These are phyloP conservation scores for Syritta pipiens DNA, from an alignment of 2,888 invertebrate species.

Conservation along the genomic window DNA sequence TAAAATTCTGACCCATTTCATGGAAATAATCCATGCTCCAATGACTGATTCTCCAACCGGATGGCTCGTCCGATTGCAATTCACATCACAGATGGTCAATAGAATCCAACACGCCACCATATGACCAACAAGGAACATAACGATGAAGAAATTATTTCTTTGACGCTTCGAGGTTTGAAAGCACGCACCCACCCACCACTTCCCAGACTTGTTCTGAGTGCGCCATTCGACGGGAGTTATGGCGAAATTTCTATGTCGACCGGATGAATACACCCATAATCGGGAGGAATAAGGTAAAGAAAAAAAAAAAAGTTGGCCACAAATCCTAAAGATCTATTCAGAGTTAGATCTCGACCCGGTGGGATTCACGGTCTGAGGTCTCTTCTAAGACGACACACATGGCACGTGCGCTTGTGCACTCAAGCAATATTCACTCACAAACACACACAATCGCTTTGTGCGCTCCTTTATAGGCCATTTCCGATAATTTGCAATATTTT, in stretches of 20 bases:
- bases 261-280: conserved; percentile 25
- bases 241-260: not conserved
- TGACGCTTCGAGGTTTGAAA: not conserved
- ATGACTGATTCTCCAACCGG: not conserved
- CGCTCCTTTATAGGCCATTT: conserved; percentile 22
- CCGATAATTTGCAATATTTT: conserved; percentile 39
- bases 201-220: not conserved
- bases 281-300: no score
- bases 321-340: not conserved
- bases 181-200: conserved; percentile 1
- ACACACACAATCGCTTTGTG: no score
- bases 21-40: no score
- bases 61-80: conserved; percentile 3
- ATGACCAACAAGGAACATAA: no score
- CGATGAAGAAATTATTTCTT: conserved; percentile 8
- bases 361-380: no score
- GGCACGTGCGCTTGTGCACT: conserved; percentile 36
- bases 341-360: no score
- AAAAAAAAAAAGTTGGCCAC: no score
- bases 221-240: not conserved
- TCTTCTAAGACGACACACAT: not conserved
- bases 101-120: no score
- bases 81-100: conserved; percentile 24
- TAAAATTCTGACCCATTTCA: conserved; percentile 17
- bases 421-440: not conserved